Percentiles rank a stretch among this genome's conserved stretches.
Evolutionary conservation across 2,113 vertebrate species (phyloP).

Genomic region (Holacanthus passer): DNA sequence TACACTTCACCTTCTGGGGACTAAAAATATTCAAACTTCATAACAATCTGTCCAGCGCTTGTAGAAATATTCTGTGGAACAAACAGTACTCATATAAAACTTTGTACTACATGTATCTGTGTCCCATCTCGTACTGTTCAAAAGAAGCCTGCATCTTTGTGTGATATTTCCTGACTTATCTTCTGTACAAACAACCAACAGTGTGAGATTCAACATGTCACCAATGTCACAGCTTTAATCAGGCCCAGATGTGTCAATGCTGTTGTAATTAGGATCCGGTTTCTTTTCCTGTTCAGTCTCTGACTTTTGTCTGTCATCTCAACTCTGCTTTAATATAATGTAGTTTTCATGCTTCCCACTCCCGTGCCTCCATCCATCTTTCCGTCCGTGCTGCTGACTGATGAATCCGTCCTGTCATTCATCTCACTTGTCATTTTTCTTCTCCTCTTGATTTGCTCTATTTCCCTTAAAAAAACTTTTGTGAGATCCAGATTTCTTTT

Average conservation of each 20-base stretch:
- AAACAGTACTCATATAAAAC: too few relatives aligned
- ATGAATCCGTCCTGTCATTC: constrained; percentile 11
- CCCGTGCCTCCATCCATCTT: background rate
- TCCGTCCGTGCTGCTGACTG: constrained; percentile 8
- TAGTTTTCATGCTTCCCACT: background rate
- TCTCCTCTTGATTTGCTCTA: background rate
- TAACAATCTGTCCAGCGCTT: too few relatives aligned
- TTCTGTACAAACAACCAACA: too few relatives aligned
- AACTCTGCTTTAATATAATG: background rate
- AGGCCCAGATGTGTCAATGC: background rate
- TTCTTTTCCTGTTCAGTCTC: background rate
- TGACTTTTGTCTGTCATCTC: background rate
- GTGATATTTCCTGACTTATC: too few relatives aligned
- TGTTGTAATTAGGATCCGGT: background rate
- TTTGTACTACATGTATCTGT: too few relatives aligned
- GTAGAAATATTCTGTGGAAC: too few relatives aligned
- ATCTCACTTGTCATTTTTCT: constrained; percentile 10
- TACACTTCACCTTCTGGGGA: too few relatives aligned
- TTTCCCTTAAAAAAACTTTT: constrained; percentile 1
- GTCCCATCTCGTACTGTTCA: too few relatives aligned
- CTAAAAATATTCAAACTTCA: too few relatives aligned
- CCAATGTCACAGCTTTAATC: background rate
- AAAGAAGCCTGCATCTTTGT: too few relatives aligned
- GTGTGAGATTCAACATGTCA: too few relatives aligned
- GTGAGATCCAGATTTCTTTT: too few relatives aligned